Base-by-base conservation (phyloP, 64 coral and sea anemone genomes). In the Catalaphyllia jardinei region DNA sequence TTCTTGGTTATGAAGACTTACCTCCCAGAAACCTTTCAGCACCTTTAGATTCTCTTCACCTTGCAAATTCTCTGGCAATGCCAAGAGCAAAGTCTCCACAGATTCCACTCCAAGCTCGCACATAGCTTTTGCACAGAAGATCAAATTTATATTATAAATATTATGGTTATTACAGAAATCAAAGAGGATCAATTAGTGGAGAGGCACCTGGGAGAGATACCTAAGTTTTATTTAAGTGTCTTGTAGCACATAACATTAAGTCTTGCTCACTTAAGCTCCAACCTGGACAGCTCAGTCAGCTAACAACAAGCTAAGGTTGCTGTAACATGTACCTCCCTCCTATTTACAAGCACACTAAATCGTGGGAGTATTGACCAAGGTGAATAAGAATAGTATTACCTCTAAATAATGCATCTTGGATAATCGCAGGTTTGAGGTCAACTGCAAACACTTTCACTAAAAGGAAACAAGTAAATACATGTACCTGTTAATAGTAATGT, bases 61-160 rank as follows among this genome's bases (percentile, higher is more conserved):
- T 35, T 89, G 77, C 3, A 57, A 57, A 20, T 87, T 86, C 87
- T 96, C 91, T 60, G 88, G 90, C 55, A 87, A 24, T 30, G 81
- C 60, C 4, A 96, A 57, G 79, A 96, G 77, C 55, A 96, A 35
- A 0, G 94, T 93, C 54, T 96, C 94, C 62, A 96, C 89, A 9
- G 91, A 96, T 16, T 96, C 88, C 38, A 96, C 91, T 54, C 94
- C 94, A 46, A 96, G 83, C 72, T 96, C 94, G 87, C 90, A 93
- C 91, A 96, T 96, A 29, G 91, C 94, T 96, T 29, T 80, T 3
- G 12, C 59, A 62, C n/a, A 38, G 3, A 67, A 67, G 11, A 52
- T 24, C 42, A 55, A 55, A 55, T 14, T 11, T 4, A 14, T 55
- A 55, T 11, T 8, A 55, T n/a, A n/a, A n/a, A n/a, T n/a, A n/a